Evolutionary conservation across 2,888 invertebrate genomes (phyloP).

Genomic region (Tineola bisselliella): DNA sequence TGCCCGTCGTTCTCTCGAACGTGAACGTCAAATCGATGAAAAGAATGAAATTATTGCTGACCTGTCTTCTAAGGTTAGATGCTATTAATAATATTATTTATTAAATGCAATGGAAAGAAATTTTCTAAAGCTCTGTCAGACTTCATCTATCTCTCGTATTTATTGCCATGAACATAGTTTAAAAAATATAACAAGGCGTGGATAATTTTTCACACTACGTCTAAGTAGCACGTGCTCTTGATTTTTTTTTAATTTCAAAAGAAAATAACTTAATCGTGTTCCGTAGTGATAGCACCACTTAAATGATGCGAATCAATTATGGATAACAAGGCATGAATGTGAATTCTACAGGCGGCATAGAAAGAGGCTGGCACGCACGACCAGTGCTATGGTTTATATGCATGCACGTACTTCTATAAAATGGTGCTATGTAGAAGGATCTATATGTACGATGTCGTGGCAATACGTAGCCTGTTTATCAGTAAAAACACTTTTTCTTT

Average conservation of each 20-base stretch:
- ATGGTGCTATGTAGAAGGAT: too few relatives aligned
- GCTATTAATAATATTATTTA: background rate
- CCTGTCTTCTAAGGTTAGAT: constrained; percentile 78
- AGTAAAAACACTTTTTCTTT: too few relatives aligned
- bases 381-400: too few relatives aligned
- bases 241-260: background rate
- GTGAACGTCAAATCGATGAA: constrained; percentile 83
- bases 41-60: constrained; percentile 83
- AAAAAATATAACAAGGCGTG: too few relatives aligned
- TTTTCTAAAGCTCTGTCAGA: too few relatives aligned
- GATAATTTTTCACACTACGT: background rate
- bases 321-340: background rate
- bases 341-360: background rate
- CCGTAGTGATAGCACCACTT: background rate
- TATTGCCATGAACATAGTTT: too few relatives aligned
- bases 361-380: too few relatives aligned
- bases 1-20: constrained; percentile 77
- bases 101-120: too few relatives aligned
- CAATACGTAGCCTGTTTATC: too few relatives aligned
- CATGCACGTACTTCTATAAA: too few relatives aligned
- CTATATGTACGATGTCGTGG: too few relatives aligned
- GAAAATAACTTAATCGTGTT: background rate
- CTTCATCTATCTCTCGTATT: too few relatives aligned
- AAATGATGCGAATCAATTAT: background rate
- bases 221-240: background rate